Base-by-base conservation (phyloP, 2,113 vertebrate genomes). In the Phyllostomus discolor region DNA sequence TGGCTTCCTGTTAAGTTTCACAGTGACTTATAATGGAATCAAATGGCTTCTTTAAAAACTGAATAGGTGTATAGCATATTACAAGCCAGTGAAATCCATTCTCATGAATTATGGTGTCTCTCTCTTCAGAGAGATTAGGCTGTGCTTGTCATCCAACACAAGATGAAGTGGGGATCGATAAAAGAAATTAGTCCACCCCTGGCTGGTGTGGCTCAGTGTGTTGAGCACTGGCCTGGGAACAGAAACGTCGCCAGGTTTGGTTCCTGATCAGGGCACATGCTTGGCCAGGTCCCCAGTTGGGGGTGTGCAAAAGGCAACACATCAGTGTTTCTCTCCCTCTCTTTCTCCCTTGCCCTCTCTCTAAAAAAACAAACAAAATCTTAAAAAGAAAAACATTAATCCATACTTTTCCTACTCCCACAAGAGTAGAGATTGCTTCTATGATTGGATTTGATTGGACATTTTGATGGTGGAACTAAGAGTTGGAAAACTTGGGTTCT, bases 11-110 rank as follows among this genome's bases (percentile, higher is more conserved):
- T 82, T 94, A 82, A 90, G 85, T 48, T 62, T 59, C 1, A 31
- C 17, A 46, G n/a, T 86, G 33, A 48, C 24, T 95, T 82, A 73
- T 41, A 22, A 62, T 81, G 67, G 33, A 31, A 88, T 87, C 24
- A 54, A 95, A 79, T 82, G 22, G 28, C 10, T 26, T 91, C 79
- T 93, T 83, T 62, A 91, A 82, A 95, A 86, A 50, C 22, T n/a
- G 64, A 95, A 81, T 67, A 87, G 19, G 41, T 64, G 62, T 91
- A 10, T 78, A 24, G 73, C 86, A 10, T 78, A 28, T 93, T 66
- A 89, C 1, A 86, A 73, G 54, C 7, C 79, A 64, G 6, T 16
- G 41, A 57, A 96, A 93, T 83, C 7, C 17, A 73, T 78, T 83
- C 50, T 57, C 57, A 41, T 31, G 50, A 91, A 84, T 10, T n/a